Evolutionary conservation across 2,797 vertebrate genomes (phyloP).

Genomic region (Tenualosa thibaudeaui): DNA sequence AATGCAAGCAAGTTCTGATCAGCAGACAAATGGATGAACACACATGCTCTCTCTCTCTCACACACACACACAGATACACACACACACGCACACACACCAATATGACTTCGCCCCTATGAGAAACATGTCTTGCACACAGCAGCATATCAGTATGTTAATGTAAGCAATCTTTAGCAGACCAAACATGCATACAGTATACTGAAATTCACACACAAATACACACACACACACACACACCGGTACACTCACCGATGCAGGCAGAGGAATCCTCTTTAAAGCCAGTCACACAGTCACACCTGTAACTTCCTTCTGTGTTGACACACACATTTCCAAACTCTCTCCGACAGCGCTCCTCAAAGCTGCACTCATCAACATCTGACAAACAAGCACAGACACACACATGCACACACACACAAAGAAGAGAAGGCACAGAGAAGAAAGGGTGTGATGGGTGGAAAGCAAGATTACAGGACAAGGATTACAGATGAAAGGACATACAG

Average conservation of each 20-base stretch:
- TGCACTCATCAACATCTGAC: constrained; percentile 80
- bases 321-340: constrained; percentile 76
- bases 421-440: not conserved
- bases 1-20: not conserved
- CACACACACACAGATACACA: not conserved
- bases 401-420: not conserved
- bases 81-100: not conserved
- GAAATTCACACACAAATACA: not conserved
- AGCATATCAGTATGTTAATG: not conserved
- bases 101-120: not conserved
- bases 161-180: not conserved
- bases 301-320: constrained; percentile 78
- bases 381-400: not conserved
- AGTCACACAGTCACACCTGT: constrained; percentile 70
- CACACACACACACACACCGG: not conserved
- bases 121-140: not conserved
- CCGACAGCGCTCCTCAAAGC: constrained; percentile 74
- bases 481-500: not conserved
- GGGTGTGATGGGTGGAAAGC: not conserved
- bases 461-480: too few relatives aligned
- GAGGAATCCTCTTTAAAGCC: constrained; percentile 71
- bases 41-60: not conserved
- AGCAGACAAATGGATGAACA: constrained; percentile 1
- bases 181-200: not conserved
- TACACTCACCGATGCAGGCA: constrained; percentile 68